These are phyloP conservation scores for Andrena marginata DNA, from an alignment of 2,888 invertebrate species.

Conservation along the genomic window DNA sequence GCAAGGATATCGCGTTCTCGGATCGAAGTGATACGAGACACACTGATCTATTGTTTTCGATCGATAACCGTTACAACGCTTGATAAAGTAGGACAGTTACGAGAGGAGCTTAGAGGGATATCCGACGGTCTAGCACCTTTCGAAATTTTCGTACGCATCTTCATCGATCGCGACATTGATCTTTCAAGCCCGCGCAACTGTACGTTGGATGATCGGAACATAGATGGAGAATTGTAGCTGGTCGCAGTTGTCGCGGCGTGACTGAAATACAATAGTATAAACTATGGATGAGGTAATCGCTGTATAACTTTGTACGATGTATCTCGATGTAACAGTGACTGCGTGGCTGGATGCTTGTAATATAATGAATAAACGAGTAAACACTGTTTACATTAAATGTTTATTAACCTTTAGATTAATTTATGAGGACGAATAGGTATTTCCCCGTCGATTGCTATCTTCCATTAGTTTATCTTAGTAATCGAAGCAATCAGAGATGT, in stretches of 20 bases:
- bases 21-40: constrained; percentile 37
- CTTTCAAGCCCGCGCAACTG: not conserved
- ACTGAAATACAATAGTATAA: not conserved
- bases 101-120: not conserved
- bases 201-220: not conserved
- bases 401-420: constrained; percentile 7
- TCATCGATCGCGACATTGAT: not conserved
- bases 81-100: not conserved
- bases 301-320: not conserved
- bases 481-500: too few relatives aligned
- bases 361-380: constrained; percentile 26
- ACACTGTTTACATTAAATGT: not conserved
- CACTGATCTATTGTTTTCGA: constrained; percentile 10
- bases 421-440: not conserved
- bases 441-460: not conserved
- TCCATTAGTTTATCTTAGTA: not conserved
- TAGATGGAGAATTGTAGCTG: constrained; percentile 3
- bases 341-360: constrained; percentile 12
- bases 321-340: constrained; percentile 8
- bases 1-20: constrained; percentile 14
- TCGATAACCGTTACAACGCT: not conserved
- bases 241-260: not conserved
- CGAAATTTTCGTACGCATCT: not conserved
- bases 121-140: not conserved
- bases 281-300: not conserved